These are phyloP conservation scores for Pissodes strobi DNA, from an alignment of 1,140 invertebrate species.

Conservation along the genomic window DNA sequence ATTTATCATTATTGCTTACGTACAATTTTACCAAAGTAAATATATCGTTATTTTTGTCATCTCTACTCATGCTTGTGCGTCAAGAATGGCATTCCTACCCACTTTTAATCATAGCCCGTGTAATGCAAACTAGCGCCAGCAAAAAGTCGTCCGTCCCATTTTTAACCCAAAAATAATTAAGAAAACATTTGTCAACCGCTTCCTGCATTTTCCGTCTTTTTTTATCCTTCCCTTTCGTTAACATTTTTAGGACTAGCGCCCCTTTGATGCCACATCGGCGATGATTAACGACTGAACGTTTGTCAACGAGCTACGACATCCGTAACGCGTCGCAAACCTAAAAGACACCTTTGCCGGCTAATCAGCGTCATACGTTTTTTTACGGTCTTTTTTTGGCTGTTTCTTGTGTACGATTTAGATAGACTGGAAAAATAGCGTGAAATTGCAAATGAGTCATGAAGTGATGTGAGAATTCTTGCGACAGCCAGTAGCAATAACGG, in stretches of 20 bases:
- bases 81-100: too few species aligned
- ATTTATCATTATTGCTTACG: too few species aligned
- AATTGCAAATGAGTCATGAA: constrained; percentile 19
- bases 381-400: background rate
- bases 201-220: constrained; percentile 23
- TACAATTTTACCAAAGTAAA: too few species aligned
- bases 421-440: constrained; percentile 19
- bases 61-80: too few species aligned
- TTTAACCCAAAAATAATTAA: constrained; percentile 41
- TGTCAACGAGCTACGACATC: constrained; percentile 38
- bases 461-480: too few species aligned
- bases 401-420: constrained; percentile 1
- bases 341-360: constrained; percentile 13
- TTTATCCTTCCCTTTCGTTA: constrained; percentile 19
- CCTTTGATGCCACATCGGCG: constrained; percentile 37
- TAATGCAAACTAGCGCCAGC: background rate
- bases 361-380: constrained; percentile 18
- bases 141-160: constrained; percentile 10
- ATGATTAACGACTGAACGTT: constrained; percentile 40
- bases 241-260: constrained; percentile 33
- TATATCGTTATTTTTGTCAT: too few species aligned
- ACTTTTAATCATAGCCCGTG: too few species aligned
- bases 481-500: too few species aligned
- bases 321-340: constrained; percentile 24
- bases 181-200: constrained; percentile 37